These are phyloP conservation scores for Himalopsyche phryganea DNA, from an alignment of 1,140 invertebrate genomes.

Conservation along the genomic window DNA sequence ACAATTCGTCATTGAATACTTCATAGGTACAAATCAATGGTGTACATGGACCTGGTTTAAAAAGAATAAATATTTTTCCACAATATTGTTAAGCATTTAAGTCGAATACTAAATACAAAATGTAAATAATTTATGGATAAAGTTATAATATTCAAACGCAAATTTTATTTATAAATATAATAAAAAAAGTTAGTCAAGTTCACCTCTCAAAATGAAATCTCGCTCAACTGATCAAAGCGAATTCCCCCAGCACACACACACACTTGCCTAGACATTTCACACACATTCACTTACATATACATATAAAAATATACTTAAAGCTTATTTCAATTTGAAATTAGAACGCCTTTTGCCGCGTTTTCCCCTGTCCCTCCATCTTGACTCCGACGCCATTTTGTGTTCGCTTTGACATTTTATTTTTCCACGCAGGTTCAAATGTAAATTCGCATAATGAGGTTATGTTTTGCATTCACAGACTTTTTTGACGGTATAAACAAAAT, in stretches of 20 bases:
- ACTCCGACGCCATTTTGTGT: constrained; percentile 16
- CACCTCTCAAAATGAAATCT: constrained; percentile 29
- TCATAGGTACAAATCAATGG: too few relatives aligned
- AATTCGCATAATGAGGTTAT: constrained; percentile 21
- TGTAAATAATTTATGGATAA: too few relatives aligned
- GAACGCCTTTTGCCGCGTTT: constrained; percentile 18
- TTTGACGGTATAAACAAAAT: too few relatives aligned
- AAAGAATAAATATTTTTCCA: too few relatives aligned
- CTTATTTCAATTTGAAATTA: constrained; percentile 34
- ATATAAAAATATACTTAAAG: constrained; percentile 14
- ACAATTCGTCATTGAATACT: too few relatives aligned
- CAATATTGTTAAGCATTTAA: too few relatives aligned
- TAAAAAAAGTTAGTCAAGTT: too few relatives aligned
- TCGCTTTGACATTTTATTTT: constrained; percentile 16
- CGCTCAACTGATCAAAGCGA: constrained; percentile 32
- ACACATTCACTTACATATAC: not conserved
- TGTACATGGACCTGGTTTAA: too few relatives aligned
- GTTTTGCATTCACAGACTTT: not conserved
- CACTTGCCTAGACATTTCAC: not conserved
- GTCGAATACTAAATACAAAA: too few relatives aligned
- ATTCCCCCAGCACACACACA: constrained; percentile 3
- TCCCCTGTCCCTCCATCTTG: too few relatives aligned
- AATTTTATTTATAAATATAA: too few relatives aligned
- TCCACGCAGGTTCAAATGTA: constrained; percentile 10
- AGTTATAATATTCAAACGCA: too few relatives aligned